Percentiles rank a stretch among this genome's conserved stretches.
phyloP scores from a whole-genome alignment of 2,113 vertebrate species.

The Lipophrys pholis region DNA sequence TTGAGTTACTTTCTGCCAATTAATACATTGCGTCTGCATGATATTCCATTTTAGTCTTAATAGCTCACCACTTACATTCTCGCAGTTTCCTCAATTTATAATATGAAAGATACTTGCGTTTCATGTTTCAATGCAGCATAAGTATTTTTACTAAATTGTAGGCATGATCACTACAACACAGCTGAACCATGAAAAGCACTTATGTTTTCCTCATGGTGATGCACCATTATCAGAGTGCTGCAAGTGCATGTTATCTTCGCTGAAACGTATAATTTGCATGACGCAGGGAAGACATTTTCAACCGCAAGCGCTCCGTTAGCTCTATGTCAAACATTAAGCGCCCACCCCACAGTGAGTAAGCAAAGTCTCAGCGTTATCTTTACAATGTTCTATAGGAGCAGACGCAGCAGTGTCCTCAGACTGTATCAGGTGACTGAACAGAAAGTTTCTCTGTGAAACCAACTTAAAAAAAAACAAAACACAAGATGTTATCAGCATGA shows the following conservation, averaged over 20 bases:
- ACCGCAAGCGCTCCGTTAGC: slow-evolving; percentile 19
- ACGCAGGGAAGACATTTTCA: slow-evolving; percentile 13
- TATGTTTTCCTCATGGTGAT: not conserved
- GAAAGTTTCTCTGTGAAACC: not conserved
- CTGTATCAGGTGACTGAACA: not conserved
- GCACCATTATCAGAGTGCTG: not conserved
- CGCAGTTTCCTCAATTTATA: no score
- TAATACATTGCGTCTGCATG: no score
- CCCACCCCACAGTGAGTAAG: slow-evolving; percentile 34
- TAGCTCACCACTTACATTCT: no score
- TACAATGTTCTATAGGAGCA: slow-evolving; percentile 23
- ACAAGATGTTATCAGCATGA: slow-evolving; percentile 8
- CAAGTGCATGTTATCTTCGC: slow-evolving; percentile 22
- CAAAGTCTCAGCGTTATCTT: slow-evolving; percentile 56
- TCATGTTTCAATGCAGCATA: no score
- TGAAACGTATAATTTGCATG: slow-evolving; percentile 42
- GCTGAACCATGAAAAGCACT: not conserved
- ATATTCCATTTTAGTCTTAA: no score
- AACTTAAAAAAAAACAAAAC: not conserved
- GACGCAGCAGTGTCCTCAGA: slow-evolving; percentile 4
- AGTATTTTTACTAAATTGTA: not conserved
- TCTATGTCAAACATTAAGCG: slow-evolving; percentile 57
- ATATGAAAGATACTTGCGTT: no score
- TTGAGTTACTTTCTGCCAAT: no score
- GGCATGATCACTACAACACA: not conserved